A percentile compares a stretch with the other conserved stretches of the same genome.
Conservation (phyloP, 2,888 invertebrate species). For the Scaptomyza polygonia region DNA sequence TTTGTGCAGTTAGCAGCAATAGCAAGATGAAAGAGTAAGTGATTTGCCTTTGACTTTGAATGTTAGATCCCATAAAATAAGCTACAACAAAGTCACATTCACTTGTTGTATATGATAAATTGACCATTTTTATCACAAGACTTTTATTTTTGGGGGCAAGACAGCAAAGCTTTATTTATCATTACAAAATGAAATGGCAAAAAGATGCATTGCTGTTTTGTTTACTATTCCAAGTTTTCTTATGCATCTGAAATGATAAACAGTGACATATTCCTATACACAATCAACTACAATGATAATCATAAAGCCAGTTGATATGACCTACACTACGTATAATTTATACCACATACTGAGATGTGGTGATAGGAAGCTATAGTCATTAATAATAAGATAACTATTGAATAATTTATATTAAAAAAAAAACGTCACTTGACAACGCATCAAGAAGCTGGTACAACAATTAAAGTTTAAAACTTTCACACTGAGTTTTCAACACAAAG, state of each 20-base stretch:
- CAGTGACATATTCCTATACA: neutral
- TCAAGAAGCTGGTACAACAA: neutral
- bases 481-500: neutral
- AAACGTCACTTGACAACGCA: neutral
- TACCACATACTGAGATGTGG: neutral
- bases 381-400: neutral
- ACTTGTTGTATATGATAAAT: slow-evolving; percentile 11
- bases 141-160: slow-evolving; percentile 49
- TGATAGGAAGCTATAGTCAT: neutral
- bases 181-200: neutral
- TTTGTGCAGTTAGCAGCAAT: slow-evolving; percentile 56
- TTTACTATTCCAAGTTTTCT: slow-evolving; percentile 12
- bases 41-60: slow-evolving; percentile 50
- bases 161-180: slow-evolving; percentile 10
- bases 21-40: slow-evolving; percentile 57
- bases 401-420: neutral
- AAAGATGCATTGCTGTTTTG: neutral
- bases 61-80: slow-evolving; percentile 10
- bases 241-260: neutral
- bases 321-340: slow-evolving; percentile 8
- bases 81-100: slow-evolving; percentile 6
- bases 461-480: neutral
- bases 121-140: slow-evolving; percentile 27
- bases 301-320: slow-evolving; percentile 27
- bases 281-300: slow-evolving; percentile 45